These are phyloP conservation scores for Pristis pectinata DNA, from an alignment of 2,797 vertebrate genomes.

Conservation along the genomic window DNA sequence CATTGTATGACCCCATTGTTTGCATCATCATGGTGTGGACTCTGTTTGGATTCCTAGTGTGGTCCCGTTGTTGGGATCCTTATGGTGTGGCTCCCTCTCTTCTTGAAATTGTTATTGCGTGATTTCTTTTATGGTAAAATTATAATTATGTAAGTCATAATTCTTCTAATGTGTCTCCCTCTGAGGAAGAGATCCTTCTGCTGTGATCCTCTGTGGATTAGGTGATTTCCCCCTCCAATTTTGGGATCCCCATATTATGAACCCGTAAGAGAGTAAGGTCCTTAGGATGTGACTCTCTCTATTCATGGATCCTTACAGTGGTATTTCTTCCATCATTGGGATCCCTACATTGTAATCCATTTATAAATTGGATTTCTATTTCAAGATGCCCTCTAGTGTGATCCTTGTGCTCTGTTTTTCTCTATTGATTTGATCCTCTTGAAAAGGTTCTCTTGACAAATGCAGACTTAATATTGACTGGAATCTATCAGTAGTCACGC, in stretches of 20 bases:
- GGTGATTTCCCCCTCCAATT: too few species aligned
- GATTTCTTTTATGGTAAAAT: neutral
- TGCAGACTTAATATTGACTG: neutral
- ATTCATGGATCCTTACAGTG: neutral
- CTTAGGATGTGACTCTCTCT: neutral
- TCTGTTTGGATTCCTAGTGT: neutral
- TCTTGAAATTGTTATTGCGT: neutral
- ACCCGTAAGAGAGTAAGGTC: too few species aligned
- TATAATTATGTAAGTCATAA: neutral
- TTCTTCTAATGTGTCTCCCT: neutral
- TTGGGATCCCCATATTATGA: neutral
- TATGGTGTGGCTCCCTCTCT: too few species aligned
- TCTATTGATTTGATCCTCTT: neutral
- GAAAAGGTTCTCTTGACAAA: too few species aligned
- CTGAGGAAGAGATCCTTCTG: neutral
- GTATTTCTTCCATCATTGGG: too few species aligned
- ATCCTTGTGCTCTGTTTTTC: neutral
- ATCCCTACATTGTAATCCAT: too few species aligned
- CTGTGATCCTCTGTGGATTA: neutral
- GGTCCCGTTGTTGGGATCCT: neutral
- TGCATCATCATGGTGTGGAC: neutral
- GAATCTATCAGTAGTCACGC: neutral
- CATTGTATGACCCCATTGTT: neutral
- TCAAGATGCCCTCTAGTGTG: too few species aligned
- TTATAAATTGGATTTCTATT: too few species aligned